Percentiles rank a stretch among this genome's conserved stretches.
phyloP scores from a whole-genome alignment of 2,797 vertebrate genomes.

The Dryobates pubescens region DNA sequence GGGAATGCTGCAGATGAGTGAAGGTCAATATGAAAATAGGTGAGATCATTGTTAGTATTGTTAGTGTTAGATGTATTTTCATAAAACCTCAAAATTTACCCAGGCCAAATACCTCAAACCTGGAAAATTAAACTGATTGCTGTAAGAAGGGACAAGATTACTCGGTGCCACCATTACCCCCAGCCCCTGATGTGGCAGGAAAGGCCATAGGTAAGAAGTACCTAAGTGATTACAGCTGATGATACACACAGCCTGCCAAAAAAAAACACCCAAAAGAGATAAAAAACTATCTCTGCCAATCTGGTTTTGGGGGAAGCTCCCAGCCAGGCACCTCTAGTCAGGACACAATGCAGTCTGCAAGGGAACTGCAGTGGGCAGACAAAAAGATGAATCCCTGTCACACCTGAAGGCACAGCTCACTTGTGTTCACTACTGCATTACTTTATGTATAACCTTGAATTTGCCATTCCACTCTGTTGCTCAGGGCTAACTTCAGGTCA shows the following conservation, averaged over 20 bases:
- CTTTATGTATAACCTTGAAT: neutral
- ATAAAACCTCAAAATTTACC: neutral
- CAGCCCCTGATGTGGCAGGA: neutral
- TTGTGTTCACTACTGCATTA: neutral
- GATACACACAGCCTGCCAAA: neutral
- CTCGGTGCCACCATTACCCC: neutral
- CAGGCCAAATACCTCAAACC: neutral
- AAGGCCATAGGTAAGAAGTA: neutral
- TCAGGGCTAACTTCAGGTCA: neutral
- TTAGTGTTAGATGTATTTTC: too few species aligned
- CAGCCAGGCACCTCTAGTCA: neutral
- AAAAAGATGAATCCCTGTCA: neutral
- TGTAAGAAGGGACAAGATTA: neutral
- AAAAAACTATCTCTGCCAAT: neutral
- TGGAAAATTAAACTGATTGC: neutral
- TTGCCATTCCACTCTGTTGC: neutral
- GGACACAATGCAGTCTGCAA: neutral
- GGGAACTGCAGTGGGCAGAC: neutral
- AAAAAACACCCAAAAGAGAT: neutral
- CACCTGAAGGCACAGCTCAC: neutral
- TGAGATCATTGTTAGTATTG: neutral
- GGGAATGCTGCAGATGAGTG: neutral
- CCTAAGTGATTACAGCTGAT: neutral
- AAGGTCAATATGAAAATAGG: neutral
- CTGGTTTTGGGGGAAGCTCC: neutral